Conservation (phyloP, 2,113 vertebrate genomes). For the Mixornis gularis region DNA sequence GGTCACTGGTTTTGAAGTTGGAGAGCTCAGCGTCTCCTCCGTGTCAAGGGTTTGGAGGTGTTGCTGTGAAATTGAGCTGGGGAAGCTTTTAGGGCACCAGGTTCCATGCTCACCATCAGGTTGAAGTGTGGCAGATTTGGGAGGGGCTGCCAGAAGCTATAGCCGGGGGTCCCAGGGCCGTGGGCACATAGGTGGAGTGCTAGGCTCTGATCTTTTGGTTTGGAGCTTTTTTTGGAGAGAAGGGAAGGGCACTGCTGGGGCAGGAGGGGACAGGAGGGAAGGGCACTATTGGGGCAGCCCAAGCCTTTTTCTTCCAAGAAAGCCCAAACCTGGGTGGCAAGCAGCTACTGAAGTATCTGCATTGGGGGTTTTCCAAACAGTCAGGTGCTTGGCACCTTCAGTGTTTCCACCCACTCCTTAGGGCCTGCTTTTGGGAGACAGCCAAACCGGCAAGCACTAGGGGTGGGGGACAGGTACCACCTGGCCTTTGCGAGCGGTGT, state of each 20-base stretch:
- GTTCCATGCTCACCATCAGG: accelerated
- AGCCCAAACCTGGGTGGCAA: neutral
- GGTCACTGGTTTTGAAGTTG: accelerated
- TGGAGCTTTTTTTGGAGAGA: neutral
- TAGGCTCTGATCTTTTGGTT: neutral
- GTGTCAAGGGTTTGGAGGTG: accelerated
- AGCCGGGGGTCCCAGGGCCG: accelerated
- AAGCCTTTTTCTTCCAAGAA: neutral
- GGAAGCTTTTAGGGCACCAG: neutral
- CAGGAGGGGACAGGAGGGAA: neutral
- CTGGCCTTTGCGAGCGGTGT: accelerated
- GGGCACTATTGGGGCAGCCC: neutral
- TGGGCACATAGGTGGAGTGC: neutral
- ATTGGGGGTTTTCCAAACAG: accelerated
- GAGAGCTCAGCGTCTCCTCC: neutral
- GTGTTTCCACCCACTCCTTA: accelerated
- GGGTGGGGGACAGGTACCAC: accelerated
- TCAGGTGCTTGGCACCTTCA: accelerated
- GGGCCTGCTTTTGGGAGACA: neutral
- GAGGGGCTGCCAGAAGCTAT: neutral
- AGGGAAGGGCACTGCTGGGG: neutral
- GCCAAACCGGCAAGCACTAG: accelerated
- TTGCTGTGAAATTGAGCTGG: neutral
- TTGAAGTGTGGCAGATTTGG: accelerated
- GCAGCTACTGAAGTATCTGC: neutral